phyloP scores from a whole-genome alignment of 2,888 invertebrate genomes.

The Acleris literana region DNA sequence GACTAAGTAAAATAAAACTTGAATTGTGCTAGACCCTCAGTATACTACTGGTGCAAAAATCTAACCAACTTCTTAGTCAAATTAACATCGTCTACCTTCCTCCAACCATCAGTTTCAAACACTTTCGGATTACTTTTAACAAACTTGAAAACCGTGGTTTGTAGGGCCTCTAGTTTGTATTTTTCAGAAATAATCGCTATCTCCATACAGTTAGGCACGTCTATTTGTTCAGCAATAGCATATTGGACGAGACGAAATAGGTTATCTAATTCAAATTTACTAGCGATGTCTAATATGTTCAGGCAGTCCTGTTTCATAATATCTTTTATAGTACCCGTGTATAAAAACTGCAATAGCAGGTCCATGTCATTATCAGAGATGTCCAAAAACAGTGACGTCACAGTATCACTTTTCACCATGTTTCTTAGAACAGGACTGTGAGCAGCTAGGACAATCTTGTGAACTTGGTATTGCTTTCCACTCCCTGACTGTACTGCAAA shows the following conservation, averaged over 20 bases:
- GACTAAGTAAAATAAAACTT: too few relatives aligned
- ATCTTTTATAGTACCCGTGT: constrained; percentile 63
- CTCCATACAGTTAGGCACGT: constrained; percentile 62
- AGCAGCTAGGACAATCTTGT: constrained; percentile 64
- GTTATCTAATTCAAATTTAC: constrained; percentile 56
- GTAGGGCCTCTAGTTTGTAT: constrained; percentile 56
- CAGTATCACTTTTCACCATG: constrained; percentile 49
- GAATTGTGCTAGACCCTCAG: not conserved
- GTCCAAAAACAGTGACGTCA: constrained; percentile 51
- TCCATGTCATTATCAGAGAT: constrained; percentile 61
- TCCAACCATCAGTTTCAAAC: constrained; percentile 62
- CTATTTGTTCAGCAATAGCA: constrained; percentile 57
- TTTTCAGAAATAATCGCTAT: constrained; percentile 64
- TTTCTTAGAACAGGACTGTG: constrained; percentile 62
- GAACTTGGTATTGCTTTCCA: constrained; percentile 56
- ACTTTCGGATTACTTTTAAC: constrained; percentile 62
- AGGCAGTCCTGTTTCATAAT: constrained; percentile 55
- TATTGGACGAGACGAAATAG: constrained; percentile 55
- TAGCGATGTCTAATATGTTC: constrained; percentile 58
- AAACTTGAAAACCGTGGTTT: constrained; percentile 56
- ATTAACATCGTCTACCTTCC: constrained; percentile 60
- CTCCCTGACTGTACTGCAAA: constrained; percentile 56
- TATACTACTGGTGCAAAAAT: constrained; percentile 37
- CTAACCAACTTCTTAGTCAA: constrained; percentile 64
- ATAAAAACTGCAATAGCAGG: constrained; percentile 64